phyloP scores from a whole-genome alignment of 23 tunicate species.

The Ascidia mentula region DNA sequence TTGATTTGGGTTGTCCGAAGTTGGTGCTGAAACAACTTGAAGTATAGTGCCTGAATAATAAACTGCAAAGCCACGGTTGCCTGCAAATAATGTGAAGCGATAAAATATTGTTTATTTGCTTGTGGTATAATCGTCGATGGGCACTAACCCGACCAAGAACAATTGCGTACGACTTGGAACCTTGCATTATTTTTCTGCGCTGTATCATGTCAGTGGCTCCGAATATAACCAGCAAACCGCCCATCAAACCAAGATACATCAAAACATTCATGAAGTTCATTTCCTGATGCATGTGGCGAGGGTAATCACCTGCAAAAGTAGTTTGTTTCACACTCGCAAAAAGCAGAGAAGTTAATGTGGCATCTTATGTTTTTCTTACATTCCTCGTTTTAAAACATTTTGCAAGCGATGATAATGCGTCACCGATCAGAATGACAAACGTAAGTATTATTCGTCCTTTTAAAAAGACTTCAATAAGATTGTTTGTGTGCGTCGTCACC shows the following conservation, averaged over 20 bases:
- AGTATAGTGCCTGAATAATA: conserved; percentile 48
- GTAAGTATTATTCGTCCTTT: too few species aligned
- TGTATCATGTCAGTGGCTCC: conserved; percentile 51
- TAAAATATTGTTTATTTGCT: too few species aligned
- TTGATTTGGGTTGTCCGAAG: conserved; percentile 51
- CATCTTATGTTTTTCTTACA: too few species aligned
- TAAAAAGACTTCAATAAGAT: too few species aligned
- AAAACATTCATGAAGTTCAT: conserved; percentile 50
- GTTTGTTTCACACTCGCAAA: too few species aligned
- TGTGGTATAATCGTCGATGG: neutral
- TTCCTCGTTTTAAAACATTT: too few species aligned
- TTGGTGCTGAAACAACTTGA: conserved; percentile 43
- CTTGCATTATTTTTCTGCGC: conserved; percentile 62
- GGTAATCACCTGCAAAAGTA: conserved; percentile 76
- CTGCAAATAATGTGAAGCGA: conserved; percentile 28
- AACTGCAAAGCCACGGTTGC: conserved; percentile 67
- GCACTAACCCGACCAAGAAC: conserved; percentile 68
- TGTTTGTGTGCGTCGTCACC: too few species aligned
- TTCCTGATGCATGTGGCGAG: conserved; percentile 60
- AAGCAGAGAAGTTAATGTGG: too few species aligned
- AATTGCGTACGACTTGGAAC: conserved; percentile 76
- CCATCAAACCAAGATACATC: conserved; percentile 51
- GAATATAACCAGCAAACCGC: conserved; percentile 48
- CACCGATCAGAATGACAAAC: too few species aligned
- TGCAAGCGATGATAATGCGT: too few species aligned